These are phyloP conservation scores for Cyrtonyx montezumae DNA, from an alignment of 2,113 vertebrate species.

Conservation along the genomic window DNA sequence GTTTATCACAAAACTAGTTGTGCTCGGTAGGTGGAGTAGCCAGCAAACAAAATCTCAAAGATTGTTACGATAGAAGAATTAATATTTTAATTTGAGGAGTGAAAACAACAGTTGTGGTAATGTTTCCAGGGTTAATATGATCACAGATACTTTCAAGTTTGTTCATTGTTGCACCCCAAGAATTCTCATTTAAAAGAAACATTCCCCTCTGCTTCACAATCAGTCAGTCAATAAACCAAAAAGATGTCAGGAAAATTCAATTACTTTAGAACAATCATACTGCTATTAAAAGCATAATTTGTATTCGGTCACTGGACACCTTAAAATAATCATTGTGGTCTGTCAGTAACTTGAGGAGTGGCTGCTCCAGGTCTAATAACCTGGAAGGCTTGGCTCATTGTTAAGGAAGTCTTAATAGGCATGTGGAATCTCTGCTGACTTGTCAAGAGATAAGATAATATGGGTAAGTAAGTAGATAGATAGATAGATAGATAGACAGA, in stretches of 20 bases:
- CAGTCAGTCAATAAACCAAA: neutral
- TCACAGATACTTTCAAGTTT: neutral
- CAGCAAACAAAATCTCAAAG: neutral
- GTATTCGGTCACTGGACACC: rapidly evolving
- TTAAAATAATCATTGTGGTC: neutral
- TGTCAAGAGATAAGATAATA: neutral
- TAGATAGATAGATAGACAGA: neutral
- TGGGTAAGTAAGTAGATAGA: neutral
- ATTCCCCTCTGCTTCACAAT: neutral
- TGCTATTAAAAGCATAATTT: neutral
- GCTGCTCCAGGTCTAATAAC: neutral
- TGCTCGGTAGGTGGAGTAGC: neutral
- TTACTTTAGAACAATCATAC: neutral
- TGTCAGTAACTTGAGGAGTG: neutral
- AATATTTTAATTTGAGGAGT: neutral
- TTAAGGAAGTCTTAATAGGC: neutral
- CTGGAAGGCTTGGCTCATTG: neutral
- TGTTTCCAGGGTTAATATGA: neutral
- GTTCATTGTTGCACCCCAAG: neutral
- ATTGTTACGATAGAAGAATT: neutral
- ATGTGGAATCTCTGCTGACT: neutral
- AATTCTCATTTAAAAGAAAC: neutral
- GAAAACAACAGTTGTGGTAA: neutral
- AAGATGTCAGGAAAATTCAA: slow-evolving; percentile 1
- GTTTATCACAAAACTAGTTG: neutral